phyloP scores from a whole-genome alignment of 1,140 invertebrate species.

The Sitophilus oryzae region DNA sequence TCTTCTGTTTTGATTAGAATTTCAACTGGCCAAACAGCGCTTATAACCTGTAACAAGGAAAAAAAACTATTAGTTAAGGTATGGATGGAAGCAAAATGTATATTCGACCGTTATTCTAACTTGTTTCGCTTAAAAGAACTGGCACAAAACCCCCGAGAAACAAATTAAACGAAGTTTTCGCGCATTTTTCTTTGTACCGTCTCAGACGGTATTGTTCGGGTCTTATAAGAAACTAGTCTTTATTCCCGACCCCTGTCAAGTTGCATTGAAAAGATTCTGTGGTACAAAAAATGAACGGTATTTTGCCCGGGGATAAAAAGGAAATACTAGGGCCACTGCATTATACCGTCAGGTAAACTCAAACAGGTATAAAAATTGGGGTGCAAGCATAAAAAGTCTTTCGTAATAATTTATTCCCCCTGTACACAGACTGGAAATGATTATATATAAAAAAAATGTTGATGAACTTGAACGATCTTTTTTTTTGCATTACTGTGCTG shows the following conservation, averaged over 20 bases:
- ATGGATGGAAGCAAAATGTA: too few species aligned
- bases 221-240: conserved; percentile 29
- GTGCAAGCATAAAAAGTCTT: conserved; percentile 14
- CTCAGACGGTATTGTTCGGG: conserved; percentile 37
- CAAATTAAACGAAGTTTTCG: conserved; percentile 16
- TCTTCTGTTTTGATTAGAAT: conserved; percentile 21
- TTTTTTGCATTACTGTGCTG: not conserved
- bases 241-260: conserved; percentile 31
- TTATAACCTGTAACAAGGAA: conserved; percentile 38
- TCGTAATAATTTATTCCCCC: conserved; percentile 1
- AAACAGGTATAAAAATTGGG: conserved; percentile 29
- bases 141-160: conserved; percentile 7
- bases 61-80: conserved; percentile 21
- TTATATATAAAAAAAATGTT: conserved; percentile 1
- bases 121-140: conserved; percentile 14
- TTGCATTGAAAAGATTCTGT: conserved; percentile 27
- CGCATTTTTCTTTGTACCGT: conserved; percentile 30
- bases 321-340: conserved; percentile 20
- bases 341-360: conserved; percentile 30
- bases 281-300: conserved; percentile 30
- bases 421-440: too few species aligned
- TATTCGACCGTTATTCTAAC: conserved; percentile 17
- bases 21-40: conserved; percentile 30
- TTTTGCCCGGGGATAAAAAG: conserved; percentile 27
- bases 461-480: not conserved